Evolutionary conservation across 2,113 vertebrate genomes (phyloP).

Genomic region (Thalassarche chlororhynchos): DNA sequence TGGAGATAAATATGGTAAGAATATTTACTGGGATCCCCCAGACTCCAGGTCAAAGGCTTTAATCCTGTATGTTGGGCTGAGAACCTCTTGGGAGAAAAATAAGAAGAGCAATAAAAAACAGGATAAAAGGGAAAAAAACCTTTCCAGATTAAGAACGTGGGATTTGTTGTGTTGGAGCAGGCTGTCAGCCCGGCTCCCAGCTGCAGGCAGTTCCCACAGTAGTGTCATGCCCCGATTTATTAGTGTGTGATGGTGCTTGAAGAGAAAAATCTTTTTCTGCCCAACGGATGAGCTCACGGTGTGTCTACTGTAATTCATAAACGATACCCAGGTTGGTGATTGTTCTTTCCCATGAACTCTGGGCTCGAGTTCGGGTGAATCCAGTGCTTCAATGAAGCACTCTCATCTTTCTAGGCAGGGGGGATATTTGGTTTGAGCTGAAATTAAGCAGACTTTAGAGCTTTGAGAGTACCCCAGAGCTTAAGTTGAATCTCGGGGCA

Average conservation of each 20-base stretch:
- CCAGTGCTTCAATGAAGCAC: background rate
- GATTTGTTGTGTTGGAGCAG: background rate
- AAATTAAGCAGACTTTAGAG: background rate
- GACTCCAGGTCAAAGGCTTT: background rate
- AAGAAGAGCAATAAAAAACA: background rate
- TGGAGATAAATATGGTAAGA: conserved; percentile 90
- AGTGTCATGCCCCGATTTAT: background rate
- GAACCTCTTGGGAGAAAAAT: background rate
- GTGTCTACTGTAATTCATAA: background rate
- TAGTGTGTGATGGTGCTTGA: background rate
- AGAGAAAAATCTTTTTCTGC: background rate
- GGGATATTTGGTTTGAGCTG: background rate
- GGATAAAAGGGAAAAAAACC: background rate
- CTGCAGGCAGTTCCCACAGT: background rate
- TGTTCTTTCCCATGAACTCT: background rate
- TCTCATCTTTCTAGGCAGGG: background rate
- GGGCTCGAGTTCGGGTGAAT: background rate
- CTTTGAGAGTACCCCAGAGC: background rate
- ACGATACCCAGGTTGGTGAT: background rate
- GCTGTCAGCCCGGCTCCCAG: background rate
- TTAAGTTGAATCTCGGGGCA: background rate
- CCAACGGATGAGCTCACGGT: background rate
- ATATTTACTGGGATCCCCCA: background rate
- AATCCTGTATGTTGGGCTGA: background rate
- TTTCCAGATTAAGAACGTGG: background rate